A percentile compares a stretch with the other conserved stretches of the same genome.
phyloP scores from a whole-genome alignment of 2,797 vertebrate genomes.

The Argyrosomus regius region DNA sequence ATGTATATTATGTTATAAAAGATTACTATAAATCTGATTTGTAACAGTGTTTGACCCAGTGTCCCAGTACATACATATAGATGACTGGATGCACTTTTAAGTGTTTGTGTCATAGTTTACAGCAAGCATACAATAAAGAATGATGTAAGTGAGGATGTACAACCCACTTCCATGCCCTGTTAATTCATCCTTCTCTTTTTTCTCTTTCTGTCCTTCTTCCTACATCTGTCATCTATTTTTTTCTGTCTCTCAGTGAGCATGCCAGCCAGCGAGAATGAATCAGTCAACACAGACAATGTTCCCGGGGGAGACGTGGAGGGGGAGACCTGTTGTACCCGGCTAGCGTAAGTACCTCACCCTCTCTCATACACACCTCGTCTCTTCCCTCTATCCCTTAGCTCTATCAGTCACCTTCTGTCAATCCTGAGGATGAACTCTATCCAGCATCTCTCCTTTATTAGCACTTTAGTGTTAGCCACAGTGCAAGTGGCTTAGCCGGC shows the following conservation, averaged over 20 bases:
- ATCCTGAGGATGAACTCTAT: slow-evolving; percentile 26
- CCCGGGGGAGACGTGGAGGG: slow-evolving; percentile 95
- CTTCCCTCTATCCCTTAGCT: slow-evolving; percentile 29
- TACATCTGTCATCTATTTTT: slow-evolving; percentile 24
- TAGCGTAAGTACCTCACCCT: slow-evolving; percentile 91
- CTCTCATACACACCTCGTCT: slow-evolving; percentile 17
- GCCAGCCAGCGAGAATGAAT: slow-evolving; percentile 98
- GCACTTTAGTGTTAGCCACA: slow-evolving; percentile 9
- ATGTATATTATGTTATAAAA: slow-evolving; percentile 8
- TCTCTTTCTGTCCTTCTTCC: slow-evolving; percentile 27
- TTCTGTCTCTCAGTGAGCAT: slow-evolving; percentile 91
- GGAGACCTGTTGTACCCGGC: slow-evolving; percentile 94
- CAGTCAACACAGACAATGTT: slow-evolving; percentile 97
- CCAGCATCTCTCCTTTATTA: slow-evolving; percentile 10
- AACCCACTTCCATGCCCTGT: slow-evolving; percentile 12
- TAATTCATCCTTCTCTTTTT: slow-evolving; percentile 45
- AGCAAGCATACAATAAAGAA: not conserved
- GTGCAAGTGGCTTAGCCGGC: slow-evolving; percentile 9
- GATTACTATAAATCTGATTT: not conserved
- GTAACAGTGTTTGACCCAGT: slow-evolving; percentile 8
- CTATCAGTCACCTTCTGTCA: slow-evolving; percentile 38
- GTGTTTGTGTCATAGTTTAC: slow-evolving; percentile 4
- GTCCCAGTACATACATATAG: not conserved
- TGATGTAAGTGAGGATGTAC: slow-evolving; percentile 4
- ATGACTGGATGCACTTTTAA: slow-evolving; percentile 10